Evolutionary conservation across 2,888 invertebrate genomes (phyloP).

Genomic region (Halictus quadricinctus): DNA sequence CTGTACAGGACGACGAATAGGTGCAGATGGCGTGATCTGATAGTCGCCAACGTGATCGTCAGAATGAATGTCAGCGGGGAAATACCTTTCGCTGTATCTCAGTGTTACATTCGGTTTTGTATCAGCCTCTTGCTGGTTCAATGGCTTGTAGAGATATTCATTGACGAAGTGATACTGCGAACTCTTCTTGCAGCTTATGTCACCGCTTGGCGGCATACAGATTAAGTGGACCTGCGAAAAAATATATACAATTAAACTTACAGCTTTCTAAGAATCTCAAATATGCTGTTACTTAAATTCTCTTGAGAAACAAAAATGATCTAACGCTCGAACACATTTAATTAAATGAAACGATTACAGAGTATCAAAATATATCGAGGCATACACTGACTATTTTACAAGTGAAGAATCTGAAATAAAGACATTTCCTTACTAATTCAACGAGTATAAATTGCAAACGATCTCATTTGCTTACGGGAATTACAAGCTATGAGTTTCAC

Average conservation of each 20-base stretch:
- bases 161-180: conserved; percentile 96
- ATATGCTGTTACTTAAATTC: no score
- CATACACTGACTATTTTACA: no score
- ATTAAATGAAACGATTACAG: no score
- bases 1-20: conserved; percentile 74
- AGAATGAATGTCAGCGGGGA: conserved; percentile 90
- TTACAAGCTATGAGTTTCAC: not conserved
- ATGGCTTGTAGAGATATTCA: conserved; percentile 94
- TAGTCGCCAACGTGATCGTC: conserved; percentile 79
- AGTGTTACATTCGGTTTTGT: conserved; percentile 90
- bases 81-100: conserved; percentile 92
- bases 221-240: conserved; percentile 91
- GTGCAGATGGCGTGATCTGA: conserved; percentile 74
- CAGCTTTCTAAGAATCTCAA: no score
- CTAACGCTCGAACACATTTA: no score
- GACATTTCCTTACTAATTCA: not conserved
- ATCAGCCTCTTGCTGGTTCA: conserved; percentile 92
- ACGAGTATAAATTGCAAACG: not conserved
- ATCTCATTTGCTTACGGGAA: not conserved
- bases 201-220: conserved; percentile 95
- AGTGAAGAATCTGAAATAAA: not conserved
- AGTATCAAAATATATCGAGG: no score
- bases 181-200: conserved; percentile 94
- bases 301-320: no score
- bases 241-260: not conserved